Conservation (phyloP, 2,113 vertebrate species). For the Thalassarche chlororhynchos region DNA sequence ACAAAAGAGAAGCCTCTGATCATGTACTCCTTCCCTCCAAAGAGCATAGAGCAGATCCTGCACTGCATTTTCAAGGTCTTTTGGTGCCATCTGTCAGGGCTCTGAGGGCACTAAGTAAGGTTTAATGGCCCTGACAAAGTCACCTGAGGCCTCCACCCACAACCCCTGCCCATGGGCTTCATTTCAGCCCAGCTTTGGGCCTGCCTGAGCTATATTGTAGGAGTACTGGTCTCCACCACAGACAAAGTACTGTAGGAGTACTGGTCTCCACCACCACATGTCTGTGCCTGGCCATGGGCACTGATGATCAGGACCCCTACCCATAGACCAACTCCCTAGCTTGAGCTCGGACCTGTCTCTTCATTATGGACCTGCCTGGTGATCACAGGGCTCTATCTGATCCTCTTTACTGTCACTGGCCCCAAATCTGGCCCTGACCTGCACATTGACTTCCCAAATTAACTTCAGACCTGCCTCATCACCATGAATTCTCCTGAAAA, state of each 20-base stretch:
- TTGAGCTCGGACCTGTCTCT: not conserved
- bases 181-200: not conserved
- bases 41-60: not conserved
- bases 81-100: not conserved
- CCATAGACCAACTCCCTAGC: not conserved
- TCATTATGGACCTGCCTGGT: not conserved
- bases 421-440: not conserved
- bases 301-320: not conserved
- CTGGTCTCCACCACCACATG: not conserved
- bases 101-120: not conserved
- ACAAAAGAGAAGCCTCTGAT: not conserved
- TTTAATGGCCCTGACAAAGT: not conserved
- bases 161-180: not conserved
- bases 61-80: not conserved
- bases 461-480: not conserved
- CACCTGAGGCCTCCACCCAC: not conserved
- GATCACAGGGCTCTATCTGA: not conserved
- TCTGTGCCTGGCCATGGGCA: not conserved
- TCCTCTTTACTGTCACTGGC: not conserved
- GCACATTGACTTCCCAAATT: not conserved
- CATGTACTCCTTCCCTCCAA: not conserved
- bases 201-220: not conserved
- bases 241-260: not conserved
- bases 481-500: not conserved
- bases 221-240: not conserved